Evolutionary conservation across 2,797 vertebrate genomes (phyloP).

Genomic region (Babyrousa celebensis): DNA sequence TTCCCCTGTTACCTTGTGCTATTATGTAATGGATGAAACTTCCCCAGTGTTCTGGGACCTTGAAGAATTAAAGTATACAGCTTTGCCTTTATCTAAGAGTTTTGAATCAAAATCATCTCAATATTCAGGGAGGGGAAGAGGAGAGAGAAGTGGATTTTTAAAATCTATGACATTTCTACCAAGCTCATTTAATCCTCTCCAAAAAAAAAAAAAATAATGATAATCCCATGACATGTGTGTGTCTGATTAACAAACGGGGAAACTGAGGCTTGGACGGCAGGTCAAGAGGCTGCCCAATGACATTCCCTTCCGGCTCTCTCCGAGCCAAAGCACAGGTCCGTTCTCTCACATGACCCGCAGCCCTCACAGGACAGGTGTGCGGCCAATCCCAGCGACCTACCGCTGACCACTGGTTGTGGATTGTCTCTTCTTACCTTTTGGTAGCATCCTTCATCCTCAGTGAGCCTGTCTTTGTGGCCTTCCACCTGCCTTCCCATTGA

Average conservation of each 20-base stretch:
- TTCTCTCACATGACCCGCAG: background rate
- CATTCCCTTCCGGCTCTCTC: background rate
- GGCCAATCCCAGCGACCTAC: background rate
- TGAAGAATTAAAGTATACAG: background rate
- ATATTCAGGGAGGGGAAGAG: background rate
- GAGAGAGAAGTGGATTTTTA: background rate
- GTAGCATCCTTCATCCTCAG: background rate
- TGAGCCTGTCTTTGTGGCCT: background rate
- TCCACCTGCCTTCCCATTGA: background rate
- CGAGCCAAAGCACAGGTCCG: background rate
- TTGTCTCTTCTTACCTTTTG: background rate
- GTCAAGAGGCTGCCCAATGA: background rate
- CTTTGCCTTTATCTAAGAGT: background rate
- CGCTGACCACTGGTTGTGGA: fast-evolving
- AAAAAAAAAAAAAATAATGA: background rate
- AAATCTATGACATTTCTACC: background rate
- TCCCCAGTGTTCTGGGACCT: background rate
- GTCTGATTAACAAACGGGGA: background rate
- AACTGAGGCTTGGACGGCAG: background rate
- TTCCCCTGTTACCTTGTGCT: background rate
- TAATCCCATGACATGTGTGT: background rate
- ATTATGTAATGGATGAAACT: background rate
- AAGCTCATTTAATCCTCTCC: background rate
- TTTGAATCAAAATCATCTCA: background rate
- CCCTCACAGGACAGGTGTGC: background rate